Percentiles rank a stretch among this genome's conserved stretches.
phyloP scores from a whole-genome alignment of 2,113 vertebrate species.

The human region DNA sequence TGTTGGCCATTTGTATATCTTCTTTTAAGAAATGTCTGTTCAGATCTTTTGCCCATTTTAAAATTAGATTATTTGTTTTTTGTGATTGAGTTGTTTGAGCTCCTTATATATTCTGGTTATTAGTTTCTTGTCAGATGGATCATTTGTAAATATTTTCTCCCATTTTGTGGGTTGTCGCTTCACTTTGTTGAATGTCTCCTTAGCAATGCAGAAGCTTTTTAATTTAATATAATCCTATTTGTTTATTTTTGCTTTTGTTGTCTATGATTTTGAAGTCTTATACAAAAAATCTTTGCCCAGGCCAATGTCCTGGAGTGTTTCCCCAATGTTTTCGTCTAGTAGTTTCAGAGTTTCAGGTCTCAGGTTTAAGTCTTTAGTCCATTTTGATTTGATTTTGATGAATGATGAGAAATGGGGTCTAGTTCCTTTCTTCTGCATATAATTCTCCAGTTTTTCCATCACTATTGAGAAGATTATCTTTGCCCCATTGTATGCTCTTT shows the following conservation, averaged over 20 bases:
- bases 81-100: neutral
- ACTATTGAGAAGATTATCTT: neutral
- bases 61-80: neutral
- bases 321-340: neutral
- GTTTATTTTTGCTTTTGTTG: neutral
- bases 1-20: neutral
- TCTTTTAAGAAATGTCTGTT: neutral
- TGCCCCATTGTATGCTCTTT: neutral
- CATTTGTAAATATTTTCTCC: neutral
- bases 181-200: neutral
- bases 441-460: neutral
- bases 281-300: neutral
- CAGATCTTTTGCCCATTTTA: neutral
- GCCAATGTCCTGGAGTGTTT: neutral
- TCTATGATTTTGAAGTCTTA: neutral
- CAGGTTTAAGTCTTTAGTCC: neutral
- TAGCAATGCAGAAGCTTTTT: neutral
- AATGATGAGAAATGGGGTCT: neutral
- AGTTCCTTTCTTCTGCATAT: neutral
- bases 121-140: neutral
- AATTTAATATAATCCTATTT: neutral
- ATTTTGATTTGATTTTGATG: neutral
- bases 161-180: neutral
- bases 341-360: neutral
- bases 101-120: neutral